Percentiles rank a stretch among this genome's conserved stretches.
phyloP scores from a whole-genome alignment of 2,113 vertebrate genomes.

The Podocnemis expansa region DNA sequence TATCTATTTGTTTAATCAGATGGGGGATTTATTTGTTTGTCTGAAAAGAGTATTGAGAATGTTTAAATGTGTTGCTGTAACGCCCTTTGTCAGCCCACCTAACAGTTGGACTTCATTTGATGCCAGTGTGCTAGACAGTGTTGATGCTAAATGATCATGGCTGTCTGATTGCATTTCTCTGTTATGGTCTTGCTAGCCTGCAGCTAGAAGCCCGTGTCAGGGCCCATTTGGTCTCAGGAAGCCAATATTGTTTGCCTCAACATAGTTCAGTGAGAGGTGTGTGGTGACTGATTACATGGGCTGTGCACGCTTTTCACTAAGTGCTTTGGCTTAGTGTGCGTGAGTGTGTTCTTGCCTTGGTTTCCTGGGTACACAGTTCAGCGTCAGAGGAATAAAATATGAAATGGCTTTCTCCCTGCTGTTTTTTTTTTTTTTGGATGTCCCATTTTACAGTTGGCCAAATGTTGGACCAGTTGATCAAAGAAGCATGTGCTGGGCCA shows the following conservation, averaged over 20 bases:
- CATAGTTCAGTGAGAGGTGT: background rate
- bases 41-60: background rate
- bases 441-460: background rate
- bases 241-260: background rate
- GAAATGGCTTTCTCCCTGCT: background rate
- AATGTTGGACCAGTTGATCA: slow-evolving; percentile 39
- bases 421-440: background rate
- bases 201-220: background rate
- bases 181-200: background rate
- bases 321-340: background rate
- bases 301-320: background rate
- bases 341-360: background rate
- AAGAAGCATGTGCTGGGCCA: slow-evolving; percentile 53
- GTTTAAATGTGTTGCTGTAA: background rate
- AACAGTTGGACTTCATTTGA: background rate
- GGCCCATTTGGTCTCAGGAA: background rate
- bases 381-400: background rate
- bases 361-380: background rate
- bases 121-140: background rate
- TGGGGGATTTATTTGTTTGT: background rate
- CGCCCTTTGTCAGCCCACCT: background rate
- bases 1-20: background rate
- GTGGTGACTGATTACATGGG: background rate
- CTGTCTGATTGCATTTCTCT: background rate
- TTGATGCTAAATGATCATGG: background rate